These are phyloP conservation scores for Macrostomum lignano DNA, from an alignment of 1,140 invertebrate genomes.

Conservation along the genomic window DNA sequence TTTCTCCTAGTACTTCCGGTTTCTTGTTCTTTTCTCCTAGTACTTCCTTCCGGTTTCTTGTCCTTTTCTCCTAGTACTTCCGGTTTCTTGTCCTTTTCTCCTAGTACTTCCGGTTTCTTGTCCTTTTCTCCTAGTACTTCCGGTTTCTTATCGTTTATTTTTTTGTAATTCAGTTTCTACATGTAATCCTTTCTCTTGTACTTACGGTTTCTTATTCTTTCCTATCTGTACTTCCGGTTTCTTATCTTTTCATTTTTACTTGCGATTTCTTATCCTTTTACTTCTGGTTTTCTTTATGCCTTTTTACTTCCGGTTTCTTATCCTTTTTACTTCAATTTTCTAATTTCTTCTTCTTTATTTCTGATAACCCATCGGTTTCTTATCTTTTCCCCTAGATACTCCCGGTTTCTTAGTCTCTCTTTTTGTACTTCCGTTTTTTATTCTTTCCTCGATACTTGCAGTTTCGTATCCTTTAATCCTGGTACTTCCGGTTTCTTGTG, in stretches of 20 bases:
- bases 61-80: neutral
- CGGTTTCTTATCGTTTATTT: neutral
- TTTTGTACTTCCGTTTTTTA: too few relatives aligned
- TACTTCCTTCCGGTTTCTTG: neutral
- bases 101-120: neutral
- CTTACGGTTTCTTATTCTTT: constrained; percentile 1
- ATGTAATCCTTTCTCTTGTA: constrained; percentile 1
- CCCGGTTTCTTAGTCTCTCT: too few relatives aligned
- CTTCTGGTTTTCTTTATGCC: neutral
- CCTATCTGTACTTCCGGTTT: neutral
- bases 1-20: too few relatives aligned
- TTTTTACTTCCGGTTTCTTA: neutral
- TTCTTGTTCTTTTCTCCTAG: constrained; percentile 2
- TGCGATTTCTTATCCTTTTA: neutral
- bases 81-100: neutral
- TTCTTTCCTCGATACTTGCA: too few relatives aligned
- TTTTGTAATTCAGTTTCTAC: neutral
- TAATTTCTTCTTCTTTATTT: too few relatives aligned
- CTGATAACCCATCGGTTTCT: too few relatives aligned
- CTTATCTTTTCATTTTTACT: constrained; percentile 1
- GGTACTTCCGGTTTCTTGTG: too few relatives aligned
- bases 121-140: neutral
- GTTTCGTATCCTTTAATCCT: too few relatives aligned
- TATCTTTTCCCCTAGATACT: too few relatives aligned
- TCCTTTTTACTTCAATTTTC: too few relatives aligned